Conservation (phyloP, 2,888 invertebrate genomes). For the Mythimna ferrago region DNA sequence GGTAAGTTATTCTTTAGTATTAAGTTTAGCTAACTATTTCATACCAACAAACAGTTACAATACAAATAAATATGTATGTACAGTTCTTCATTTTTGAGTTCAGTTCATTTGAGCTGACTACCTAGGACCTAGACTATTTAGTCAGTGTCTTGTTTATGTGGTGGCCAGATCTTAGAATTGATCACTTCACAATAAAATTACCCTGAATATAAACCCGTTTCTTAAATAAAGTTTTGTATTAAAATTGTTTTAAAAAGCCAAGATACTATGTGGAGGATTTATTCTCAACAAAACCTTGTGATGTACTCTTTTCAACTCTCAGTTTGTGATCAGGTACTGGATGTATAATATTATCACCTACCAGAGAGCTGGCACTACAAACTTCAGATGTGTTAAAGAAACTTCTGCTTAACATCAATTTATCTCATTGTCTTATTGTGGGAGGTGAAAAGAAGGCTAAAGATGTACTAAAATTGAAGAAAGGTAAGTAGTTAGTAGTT, state of each 20-base stretch:
- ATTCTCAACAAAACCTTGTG: neutral
- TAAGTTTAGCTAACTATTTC: neutral
- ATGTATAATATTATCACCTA: conserved; percentile 97
- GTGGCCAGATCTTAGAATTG: too few relatives aligned
- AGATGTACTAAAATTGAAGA: conserved; percentile 95
- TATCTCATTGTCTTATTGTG: conserved; percentile 96
- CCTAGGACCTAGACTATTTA: neutral
- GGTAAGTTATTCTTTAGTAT: conserved; percentile 86
- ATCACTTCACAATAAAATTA: too few relatives aligned
- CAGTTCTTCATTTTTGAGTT: neutral
- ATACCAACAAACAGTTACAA: neutral
- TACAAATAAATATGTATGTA: neutral
- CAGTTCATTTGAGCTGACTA: neutral
- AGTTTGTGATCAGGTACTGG: conserved; percentile 93
- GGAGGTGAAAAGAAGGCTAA: conserved; percentile 97
- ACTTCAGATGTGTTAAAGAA: conserved; percentile 98
- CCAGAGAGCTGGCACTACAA: conserved; percentile 98
- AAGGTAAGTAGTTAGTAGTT: conserved; percentile 88
- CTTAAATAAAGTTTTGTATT: neutral
- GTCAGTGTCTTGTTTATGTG: too few relatives aligned
- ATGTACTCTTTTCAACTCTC: neutral
- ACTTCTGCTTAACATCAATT: conserved; percentile 95
- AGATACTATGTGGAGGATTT: neutral
- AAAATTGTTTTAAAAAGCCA: neutral
- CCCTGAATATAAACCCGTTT: neutral